These are phyloP conservation scores for Mamestra brassicae DNA, from an alignment of 2,888 invertebrate species.

Conservation along the genomic window DNA sequence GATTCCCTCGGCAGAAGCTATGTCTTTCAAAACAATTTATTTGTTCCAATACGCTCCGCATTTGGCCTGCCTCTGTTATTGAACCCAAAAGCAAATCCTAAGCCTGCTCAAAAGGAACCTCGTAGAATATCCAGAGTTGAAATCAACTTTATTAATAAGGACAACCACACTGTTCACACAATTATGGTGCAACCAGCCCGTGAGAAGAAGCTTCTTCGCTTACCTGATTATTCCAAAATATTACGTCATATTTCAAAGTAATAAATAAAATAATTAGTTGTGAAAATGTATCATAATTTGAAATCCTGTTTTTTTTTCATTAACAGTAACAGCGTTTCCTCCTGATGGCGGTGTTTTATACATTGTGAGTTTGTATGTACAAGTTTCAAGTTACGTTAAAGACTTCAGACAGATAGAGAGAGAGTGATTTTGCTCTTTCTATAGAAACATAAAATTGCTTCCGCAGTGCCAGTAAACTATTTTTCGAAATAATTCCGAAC, in stretches of 20 bases:
- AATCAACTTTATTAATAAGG: constrained; percentile 38
- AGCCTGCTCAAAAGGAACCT: no score
- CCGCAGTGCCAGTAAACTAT: no score
- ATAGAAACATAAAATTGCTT: no score
- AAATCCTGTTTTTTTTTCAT: background rate
- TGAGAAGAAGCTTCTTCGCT: background rate
- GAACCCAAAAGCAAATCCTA: background rate
- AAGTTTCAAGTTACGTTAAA: no score
- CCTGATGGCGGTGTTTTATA: no score
- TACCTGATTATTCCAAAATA: background rate
- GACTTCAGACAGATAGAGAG: no score
- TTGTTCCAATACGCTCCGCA: constrained; percentile 29
- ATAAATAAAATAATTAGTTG: background rate
- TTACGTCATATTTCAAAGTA: constrained; percentile 9
- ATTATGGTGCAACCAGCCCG: constrained; percentile 21
- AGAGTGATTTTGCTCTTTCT: no score
- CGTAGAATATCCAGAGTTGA: constrained; percentile 34
- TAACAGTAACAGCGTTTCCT: no score
- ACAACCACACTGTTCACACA: constrained; percentile 40
- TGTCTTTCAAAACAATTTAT: background rate
- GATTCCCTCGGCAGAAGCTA: no score
- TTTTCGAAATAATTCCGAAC: no score
- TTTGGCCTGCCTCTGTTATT: background rate
- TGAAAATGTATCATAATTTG: background rate
- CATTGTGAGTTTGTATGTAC: no score